Evolutionary conservation across 2,113 vertebrate species (phyloP), one percentile per base, ranked within the genome.

Genomic region (Xyliphius kryptos): DNA sequence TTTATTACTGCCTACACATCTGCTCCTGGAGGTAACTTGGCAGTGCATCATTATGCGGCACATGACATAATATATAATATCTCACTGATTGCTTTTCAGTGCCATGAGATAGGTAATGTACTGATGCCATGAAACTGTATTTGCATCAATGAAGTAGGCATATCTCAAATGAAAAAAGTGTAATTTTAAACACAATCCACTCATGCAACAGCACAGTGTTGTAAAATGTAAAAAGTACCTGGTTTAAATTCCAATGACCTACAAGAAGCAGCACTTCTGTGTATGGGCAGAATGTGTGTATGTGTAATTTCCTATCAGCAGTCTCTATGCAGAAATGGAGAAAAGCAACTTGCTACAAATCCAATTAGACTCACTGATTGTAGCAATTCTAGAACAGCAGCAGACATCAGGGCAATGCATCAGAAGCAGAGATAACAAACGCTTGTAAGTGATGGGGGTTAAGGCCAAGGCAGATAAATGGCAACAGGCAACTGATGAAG

Each of bases 1-100:
- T 80, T 83, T 81, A 81, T 71, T 76, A 74, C 68, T 66, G 73
- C 76, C 73, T 68, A 77, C 76, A 66, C 81, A 81, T 82, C 77
- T 84, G 81, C 73, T 81, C 71, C 61, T 38, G 36, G 44, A 56
- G 65, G 48, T 54, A 71, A 61, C 62, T 36, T 68, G 58, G 56
- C 51, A 56, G 44, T 57, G 32, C 47, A 62, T 62, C 32, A 58
- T 58, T 56, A 48, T 58, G 66, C 38, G 55, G 53, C 55, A 72
- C 61, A 56, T 64, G 56, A 54, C 65, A 72, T 32, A 20, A 53
- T 44, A 37, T 59, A 63, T 68, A 72, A 72, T 68, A 72, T 72
- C 64, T 68, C 61, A 72, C 66, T 68, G 59, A 72, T 72, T 68
- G 55, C 62, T 46, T 72, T 68, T 68, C 64, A 68, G 67, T 68